phyloP scores from a whole-genome alignment of 2,797 vertebrate species.

The Fistularia tabacaria region DNA sequence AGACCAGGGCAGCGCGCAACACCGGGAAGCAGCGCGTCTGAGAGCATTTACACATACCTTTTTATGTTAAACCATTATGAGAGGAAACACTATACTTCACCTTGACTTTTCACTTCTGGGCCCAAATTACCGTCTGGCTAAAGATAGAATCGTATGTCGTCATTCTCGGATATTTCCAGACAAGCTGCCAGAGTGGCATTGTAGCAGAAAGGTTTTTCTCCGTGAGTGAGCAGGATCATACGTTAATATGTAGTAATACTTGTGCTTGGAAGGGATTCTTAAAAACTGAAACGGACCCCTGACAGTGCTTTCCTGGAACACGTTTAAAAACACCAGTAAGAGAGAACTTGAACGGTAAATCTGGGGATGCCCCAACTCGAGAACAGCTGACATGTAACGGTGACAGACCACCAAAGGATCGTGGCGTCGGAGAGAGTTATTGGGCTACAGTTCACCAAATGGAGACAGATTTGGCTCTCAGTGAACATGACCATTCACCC shows the following conservation, averaged over 20 bases:
- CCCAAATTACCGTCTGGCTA: slow-evolving; percentile 1
- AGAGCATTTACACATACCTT: slow-evolving; percentile 27
- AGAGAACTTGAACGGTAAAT: background rate
- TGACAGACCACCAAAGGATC: background rate
- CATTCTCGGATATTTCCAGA: background rate
- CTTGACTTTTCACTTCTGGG: background rate
- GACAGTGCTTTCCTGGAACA: too few relatives aligned
- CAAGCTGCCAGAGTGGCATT: background rate
- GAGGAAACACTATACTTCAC: background rate
- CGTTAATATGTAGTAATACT: too few relatives aligned
- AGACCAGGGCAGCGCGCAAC: slow-evolving; percentile 36
- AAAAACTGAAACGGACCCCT: background rate
- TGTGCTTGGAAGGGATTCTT: background rate
- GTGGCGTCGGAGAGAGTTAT: background rate
- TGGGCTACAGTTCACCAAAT: background rate
- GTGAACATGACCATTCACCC: too few relatives aligned
- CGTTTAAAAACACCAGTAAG: too few relatives aligned
- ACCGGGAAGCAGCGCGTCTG: too few relatives aligned
- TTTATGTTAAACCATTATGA: slow-evolving; percentile 16
- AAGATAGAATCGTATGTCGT: slow-evolving; percentile 7
- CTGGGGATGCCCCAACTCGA: background rate
- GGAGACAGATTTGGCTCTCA: too few relatives aligned
- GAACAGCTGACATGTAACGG: background rate
- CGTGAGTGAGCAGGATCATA: slow-evolving; percentile 1
- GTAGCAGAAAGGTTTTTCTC: background rate